These are phyloP conservation scores for Melanotaenia boesemani DNA, from an alignment of 2,797 vertebrate species.

Conservation along the genomic window DNA sequence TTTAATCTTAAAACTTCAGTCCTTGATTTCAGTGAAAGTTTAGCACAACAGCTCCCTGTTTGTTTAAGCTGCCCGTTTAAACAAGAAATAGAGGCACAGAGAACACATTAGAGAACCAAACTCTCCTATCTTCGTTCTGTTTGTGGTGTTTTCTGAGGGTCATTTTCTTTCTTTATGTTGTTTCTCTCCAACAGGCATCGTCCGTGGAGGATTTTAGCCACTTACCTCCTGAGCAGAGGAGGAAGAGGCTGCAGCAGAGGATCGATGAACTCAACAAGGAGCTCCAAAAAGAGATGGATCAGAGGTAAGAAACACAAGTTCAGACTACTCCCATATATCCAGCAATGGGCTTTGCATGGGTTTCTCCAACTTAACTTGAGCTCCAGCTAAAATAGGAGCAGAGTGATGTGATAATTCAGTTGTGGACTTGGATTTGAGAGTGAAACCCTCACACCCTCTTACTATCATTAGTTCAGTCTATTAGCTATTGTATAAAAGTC, in stretches of 20 bases:
- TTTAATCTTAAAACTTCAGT: no score
- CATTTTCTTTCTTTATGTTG: not conserved
- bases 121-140: not conserved
- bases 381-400: not conserved
- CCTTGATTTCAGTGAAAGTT: not conserved
- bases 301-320: slow-evolving; percentile 85
- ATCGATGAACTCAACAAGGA: slow-evolving; percentile 96
- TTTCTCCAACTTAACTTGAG: not conserved
- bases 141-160: not conserved
- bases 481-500: not conserved
- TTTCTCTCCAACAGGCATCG: slow-evolving; percentile 85
- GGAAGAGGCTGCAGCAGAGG: slow-evolving; percentile 95
- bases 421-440: not conserved
- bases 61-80: not conserved
- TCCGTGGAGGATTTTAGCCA: slow-evolving; percentile 97
- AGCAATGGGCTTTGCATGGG: not conserved
- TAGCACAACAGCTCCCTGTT: not conserved
- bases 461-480: not conserved
- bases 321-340: not conserved
- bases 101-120: not conserved
- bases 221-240: slow-evolving; percentile 96
- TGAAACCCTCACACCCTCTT: not conserved
- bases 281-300: slow-evolving; percentile 97
- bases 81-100: not conserved
- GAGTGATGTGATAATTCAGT: not conserved